A percentile compares a stretch with the other conserved stretches of the same genome.
Conservation (phyloP, 1,140 invertebrate species). For the Achatina immaculata region DNA sequence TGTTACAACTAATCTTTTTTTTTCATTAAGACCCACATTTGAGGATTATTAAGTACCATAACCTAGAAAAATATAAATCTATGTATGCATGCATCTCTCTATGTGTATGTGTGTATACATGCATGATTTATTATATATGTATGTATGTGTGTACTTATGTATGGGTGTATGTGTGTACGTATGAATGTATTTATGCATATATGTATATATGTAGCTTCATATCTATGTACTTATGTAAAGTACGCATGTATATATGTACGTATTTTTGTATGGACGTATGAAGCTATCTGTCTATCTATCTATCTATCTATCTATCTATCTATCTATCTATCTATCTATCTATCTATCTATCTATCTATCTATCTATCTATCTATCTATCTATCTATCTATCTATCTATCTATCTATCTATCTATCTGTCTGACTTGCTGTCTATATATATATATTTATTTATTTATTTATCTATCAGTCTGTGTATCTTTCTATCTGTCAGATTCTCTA, state of each 20-base stretch:
- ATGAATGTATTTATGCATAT: background rate
- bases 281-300: background rate
- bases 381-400: slow-evolving; percentile 1
- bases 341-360: slow-evolving; percentile 4
- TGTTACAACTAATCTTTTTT: too few relatives aligned
- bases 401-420: background rate
- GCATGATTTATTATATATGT: background rate
- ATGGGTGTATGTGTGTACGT: background rate
- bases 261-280: background rate
- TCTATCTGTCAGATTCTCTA: too few relatives aligned
- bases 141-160: background rate
- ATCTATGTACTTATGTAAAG: too few relatives aligned
- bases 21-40: too few relatives aligned
- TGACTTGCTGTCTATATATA: background rate
- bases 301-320: slow-evolving; percentile 3
- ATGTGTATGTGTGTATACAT: background rate
- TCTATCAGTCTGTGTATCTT: too few relatives aligned
- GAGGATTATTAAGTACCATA: too few relatives aligned
- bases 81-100: background rate
- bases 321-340: slow-evolving; percentile 4
- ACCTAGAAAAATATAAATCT: too few relatives aligned
- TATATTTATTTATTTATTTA: slow-evolving; percentile 7
- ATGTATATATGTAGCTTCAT: background rate
- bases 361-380: slow-evolving; percentile 4
- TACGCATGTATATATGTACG: background rate